Conservation (phyloP, 2,888 invertebrate genomes). For the Apotomis capreana region DNA sequence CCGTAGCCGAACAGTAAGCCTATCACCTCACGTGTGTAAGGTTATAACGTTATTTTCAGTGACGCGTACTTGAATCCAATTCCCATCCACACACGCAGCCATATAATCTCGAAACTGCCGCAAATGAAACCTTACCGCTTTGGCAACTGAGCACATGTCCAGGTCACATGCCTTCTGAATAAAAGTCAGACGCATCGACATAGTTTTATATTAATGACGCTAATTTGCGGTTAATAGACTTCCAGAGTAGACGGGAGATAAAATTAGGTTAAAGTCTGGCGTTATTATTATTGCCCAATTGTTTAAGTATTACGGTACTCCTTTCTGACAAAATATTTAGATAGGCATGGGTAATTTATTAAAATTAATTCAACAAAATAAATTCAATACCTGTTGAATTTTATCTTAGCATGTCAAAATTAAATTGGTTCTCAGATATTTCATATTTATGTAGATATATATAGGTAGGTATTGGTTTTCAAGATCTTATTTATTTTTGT, state of each 20-base stretch:
- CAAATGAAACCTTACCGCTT: constrained; percentile 69
- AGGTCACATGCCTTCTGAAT: constrained; percentile 14
- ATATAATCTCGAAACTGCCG: constrained; percentile 62
- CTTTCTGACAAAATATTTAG: neutral
- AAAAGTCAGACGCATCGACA: constrained; percentile 30
- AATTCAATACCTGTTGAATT: too few species aligned
- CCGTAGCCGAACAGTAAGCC: constrained; percentile 21
- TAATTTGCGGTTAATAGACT: constrained; percentile 34
- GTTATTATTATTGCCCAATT: constrained; percentile 5
- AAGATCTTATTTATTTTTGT: neutral
- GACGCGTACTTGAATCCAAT: constrained; percentile 71
- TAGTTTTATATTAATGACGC: constrained; percentile 32
- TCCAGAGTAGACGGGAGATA: constrained; percentile 23
- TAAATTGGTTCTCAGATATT: too few species aligned
- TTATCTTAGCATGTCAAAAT: too few species aligned
- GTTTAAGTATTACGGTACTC: neutral
- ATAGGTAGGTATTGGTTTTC: neutral
- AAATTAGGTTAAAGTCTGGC: constrained; percentile 15
- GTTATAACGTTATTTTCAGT: constrained; percentile 70
- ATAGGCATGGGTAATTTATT: too few species aligned
- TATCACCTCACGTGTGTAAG: constrained; percentile 67
- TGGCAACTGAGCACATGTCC: constrained; percentile 56
- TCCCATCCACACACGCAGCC: constrained; percentile 68
- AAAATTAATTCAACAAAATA: too few species aligned
- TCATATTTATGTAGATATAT: too few species aligned